These are phyloP conservation scores for Leuciscus idus DNA, from an alignment of 2,113 vertebrate genomes.

Conservation along the genomic window DNA sequence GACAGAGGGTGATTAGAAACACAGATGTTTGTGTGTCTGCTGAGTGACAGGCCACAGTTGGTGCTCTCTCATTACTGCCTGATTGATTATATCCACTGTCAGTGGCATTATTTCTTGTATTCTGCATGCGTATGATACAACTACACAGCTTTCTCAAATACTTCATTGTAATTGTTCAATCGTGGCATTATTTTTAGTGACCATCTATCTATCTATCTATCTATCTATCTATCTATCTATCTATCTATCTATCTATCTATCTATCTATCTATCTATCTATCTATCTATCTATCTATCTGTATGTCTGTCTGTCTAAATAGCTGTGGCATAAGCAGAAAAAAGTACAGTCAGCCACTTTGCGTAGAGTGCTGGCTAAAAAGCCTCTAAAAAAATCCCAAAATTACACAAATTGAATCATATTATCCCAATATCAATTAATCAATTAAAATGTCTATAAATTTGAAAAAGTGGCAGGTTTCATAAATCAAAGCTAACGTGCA, in stretches of 20 bases:
- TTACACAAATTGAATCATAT: background rate
- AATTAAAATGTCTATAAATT: background rate
- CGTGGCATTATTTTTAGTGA: background rate
- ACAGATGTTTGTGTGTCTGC: conserved; percentile 38
- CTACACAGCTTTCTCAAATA: background rate
- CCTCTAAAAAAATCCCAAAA: background rate
- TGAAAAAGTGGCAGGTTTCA: background rate
- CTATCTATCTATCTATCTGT: too few relatives aligned
- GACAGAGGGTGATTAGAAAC: conserved; percentile 26
- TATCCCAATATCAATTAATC: background rate
- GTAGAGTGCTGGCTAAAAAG: background rate
- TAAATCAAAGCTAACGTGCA: background rate
- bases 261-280: too few relatives aligned
- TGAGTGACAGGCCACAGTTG: conserved; percentile 43
- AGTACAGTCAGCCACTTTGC: background rate
- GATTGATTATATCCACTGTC: conserved; percentile 31
- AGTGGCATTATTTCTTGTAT: conserved; percentile 14
- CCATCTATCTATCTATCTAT: background rate
- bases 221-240: too few relatives aligned
- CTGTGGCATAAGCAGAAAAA: background rate
- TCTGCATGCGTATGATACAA: background rate
- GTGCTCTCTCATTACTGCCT: conserved; percentile 33
- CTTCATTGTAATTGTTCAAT: background rate
- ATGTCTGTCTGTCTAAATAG: too few relatives aligned
- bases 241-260: too few relatives aligned